phyloP scores from a whole-genome alignment of 2,888 invertebrate genomes.

The Coenonympha glycerion region DNA sequence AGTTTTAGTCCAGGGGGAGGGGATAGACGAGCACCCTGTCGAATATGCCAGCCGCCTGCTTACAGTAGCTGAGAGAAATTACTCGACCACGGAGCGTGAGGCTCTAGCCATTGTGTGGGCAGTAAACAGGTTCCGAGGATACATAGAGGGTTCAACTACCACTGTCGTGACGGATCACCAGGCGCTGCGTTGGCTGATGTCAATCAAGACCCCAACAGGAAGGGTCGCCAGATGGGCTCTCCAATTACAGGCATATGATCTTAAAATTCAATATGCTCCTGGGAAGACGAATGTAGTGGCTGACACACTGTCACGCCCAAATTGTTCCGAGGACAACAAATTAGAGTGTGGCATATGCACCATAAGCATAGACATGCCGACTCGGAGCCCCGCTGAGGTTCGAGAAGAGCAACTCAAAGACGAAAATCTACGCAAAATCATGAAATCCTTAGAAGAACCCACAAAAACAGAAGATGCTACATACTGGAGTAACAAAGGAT shows the following conservation, averaged over 20 bases:
- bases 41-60: too few relatives aligned
- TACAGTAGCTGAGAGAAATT: slow-evolving; percentile 40
- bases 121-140: slow-evolving; percentile 30
- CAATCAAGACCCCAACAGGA: slow-evolving; percentile 45
- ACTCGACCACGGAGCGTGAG: slow-evolving; percentile 53
- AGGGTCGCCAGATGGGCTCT: slow-evolving; percentile 24
- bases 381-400: too few relatives aligned
- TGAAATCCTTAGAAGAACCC: too few relatives aligned
- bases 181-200: slow-evolving; percentile 52
- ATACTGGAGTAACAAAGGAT: too few relatives aligned
- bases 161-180: slow-evolving; percentile 50
- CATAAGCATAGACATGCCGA: too few relatives aligned
- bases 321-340: too few relatives aligned
- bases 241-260: not conserved
- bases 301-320: not conserved
- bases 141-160: slow-evolving; percentile 44
- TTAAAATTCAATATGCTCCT: not conserved
- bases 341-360: too few relatives aligned
- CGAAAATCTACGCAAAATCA: too few relatives aligned
- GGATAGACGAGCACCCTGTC: not conserved
- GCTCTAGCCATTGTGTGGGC: slow-evolving; percentile 33
- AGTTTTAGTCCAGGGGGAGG: not conserved
- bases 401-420: too few relatives aligned
- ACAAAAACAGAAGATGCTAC: too few relatives aligned
- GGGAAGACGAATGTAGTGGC: not conserved